Percentiles rank a stretch among this genome's conserved stretches.
phyloP scores from a whole-genome alignment of 2,797 vertebrate genomes.

The Coilia nasus region DNA sequence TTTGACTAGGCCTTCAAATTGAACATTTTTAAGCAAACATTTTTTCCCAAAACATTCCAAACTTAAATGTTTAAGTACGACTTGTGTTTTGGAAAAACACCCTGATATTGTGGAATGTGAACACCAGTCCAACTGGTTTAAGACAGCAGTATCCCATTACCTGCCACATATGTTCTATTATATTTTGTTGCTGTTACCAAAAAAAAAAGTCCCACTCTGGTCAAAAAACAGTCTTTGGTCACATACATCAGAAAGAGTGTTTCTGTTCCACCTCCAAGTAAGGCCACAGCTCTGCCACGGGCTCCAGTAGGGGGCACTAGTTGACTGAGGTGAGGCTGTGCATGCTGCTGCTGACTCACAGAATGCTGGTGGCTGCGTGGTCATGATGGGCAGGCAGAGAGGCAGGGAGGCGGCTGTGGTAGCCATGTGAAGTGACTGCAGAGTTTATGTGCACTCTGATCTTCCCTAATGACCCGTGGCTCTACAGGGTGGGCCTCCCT shows the following conservation, averaged over 20 bases:
- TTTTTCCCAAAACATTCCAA: slow-evolving; percentile 23
- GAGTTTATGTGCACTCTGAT: slow-evolving; percentile 57
- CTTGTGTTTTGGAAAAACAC: slow-evolving; percentile 20
- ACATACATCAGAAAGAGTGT: background rate
- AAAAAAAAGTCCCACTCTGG: background rate
- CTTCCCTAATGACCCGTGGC: slow-evolving; percentile 52
- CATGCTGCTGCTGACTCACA: background rate
- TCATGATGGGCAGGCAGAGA: background rate
- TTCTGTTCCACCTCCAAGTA: background rate
- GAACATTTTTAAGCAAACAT: slow-evolving; percentile 26
- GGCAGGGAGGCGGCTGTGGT: slow-evolving; percentile 19
- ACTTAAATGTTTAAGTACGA: slow-evolving; percentile 26
- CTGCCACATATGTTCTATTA: background rate
- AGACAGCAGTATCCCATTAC: slow-evolving; percentile 21
- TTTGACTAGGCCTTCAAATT: background rate
- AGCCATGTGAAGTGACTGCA: slow-evolving; percentile 39
- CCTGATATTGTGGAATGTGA: slow-evolving; percentile 26
- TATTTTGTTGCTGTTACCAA: slow-evolving; percentile 20
- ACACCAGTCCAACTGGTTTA: slow-evolving; percentile 21
- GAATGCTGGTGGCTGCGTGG: background rate
- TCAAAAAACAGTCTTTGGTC: slow-evolving; percentile 3
- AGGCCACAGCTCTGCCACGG: background rate
- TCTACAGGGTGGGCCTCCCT: slow-evolving; percentile 19
- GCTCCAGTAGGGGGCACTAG: slow-evolving; percentile 42
- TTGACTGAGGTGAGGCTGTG: background rate